These are phyloP conservation scores for Oenanthe melanoleuca DNA, from an alignment of 2,113 vertebrate species.

Conservation along the genomic window DNA sequence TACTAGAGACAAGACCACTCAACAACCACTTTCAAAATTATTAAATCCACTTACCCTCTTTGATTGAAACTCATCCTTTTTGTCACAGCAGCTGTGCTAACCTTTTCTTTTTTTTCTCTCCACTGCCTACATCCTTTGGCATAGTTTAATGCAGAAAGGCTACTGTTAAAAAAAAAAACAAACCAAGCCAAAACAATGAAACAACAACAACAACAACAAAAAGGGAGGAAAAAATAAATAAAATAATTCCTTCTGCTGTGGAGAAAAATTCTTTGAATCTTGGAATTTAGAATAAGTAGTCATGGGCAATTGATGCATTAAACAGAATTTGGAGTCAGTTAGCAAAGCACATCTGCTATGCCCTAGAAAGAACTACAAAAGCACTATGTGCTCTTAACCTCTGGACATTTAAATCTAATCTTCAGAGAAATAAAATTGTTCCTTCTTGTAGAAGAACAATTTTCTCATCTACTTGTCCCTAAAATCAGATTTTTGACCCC, in stretches of 20 bases:
- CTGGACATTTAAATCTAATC: not conserved
- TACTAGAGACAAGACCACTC: not conserved
- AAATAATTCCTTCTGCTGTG: not conserved
- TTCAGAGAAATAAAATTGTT: not conserved
- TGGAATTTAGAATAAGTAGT: constrained; percentile 25
- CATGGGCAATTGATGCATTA: not conserved
- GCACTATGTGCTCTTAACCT: not conserved
- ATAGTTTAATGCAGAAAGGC: not conserved
- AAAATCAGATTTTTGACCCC: not conserved
- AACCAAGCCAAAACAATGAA: too few species aligned
- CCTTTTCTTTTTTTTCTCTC: not conserved
- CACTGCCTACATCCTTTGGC: not conserved
- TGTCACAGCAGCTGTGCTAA: not conserved
- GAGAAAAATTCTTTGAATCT: not conserved
- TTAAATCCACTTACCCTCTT: constrained; percentile 13
- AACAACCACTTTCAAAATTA: not conserved
- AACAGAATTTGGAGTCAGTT: constrained; percentile 14
- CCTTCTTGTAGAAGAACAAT: not conserved
- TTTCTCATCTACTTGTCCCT: not conserved
- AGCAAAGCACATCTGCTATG: not conserved
- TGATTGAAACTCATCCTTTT: not conserved
- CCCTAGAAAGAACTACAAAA: not conserved
- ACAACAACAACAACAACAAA: not conserved
- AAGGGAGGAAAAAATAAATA: not conserved
- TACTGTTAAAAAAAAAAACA: not conserved